A percentile compares a stretch with the other conserved stretches of the same genome.
These are phyloP conservation scores for Siniperca undulata DNA, from an alignment of 2,797 vertebrate genomes.

Conservation along the genomic window DNA sequence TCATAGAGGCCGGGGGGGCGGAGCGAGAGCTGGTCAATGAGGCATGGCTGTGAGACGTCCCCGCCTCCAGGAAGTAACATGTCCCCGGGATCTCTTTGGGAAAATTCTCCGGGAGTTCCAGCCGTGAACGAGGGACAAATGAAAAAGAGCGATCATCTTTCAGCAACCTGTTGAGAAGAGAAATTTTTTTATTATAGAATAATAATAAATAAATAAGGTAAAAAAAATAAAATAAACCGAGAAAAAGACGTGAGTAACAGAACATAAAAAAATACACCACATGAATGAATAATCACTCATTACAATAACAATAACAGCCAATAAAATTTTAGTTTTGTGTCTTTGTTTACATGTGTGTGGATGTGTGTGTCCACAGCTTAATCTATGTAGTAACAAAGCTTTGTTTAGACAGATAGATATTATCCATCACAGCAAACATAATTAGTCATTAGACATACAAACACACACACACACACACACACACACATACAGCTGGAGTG, in stretches of 20 bases:
- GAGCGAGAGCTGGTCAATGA: slow-evolving; percentile 88
- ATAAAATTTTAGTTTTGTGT: neutral
- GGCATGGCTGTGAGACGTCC: slow-evolving; percentile 90
- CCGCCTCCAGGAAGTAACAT: slow-evolving; percentile 98
- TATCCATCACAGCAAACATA: neutral
- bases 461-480: neutral
- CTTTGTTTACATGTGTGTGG: no score
- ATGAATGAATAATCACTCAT: no score
- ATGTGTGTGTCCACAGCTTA: neutral
- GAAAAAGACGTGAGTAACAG: neutral
- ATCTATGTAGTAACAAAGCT: neutral
- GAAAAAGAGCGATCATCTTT: slow-evolving; percentile 95
- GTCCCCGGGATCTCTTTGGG: slow-evolving; percentile 98
- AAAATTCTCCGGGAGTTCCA: slow-evolving; percentile 99
- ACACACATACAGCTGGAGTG: slow-evolving; percentile 4
- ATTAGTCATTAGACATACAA: neutral
- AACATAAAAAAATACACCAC: neutral
- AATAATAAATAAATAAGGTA: no score
- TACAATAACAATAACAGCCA: neutral
- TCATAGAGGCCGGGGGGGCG: slow-evolving; percentile 91
- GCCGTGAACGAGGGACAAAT: slow-evolving; percentile 94
- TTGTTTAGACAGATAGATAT: neutral
- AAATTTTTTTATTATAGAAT: neutral
- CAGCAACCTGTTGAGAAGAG: slow-evolving; percentile 87
- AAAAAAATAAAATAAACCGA: neutral